Conservation (phyloP, 2,888 invertebrate species). For the Schizotus pectinicornis region DNA sequence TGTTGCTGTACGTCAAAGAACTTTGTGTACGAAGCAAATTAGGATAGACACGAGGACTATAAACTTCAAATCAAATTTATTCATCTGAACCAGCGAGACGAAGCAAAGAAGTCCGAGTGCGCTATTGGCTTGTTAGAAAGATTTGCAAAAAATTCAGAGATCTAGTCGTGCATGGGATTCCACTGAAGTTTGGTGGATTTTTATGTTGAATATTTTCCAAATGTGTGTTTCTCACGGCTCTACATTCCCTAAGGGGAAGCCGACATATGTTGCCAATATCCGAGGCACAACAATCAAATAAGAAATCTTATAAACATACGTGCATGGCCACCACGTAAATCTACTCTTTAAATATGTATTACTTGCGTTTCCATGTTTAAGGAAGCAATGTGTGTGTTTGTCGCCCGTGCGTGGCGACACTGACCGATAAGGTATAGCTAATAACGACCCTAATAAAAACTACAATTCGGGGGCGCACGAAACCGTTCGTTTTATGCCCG, state of each 20-base stretch:
- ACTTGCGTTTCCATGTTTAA: background rate
- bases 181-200: slow-evolving; percentile 23
- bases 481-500: too few species aligned
- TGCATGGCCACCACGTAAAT: slow-evolving; percentile 32
- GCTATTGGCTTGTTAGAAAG: too few species aligned
- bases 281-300: slow-evolving; percentile 41
- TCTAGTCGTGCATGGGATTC: slow-evolving; percentile 7
- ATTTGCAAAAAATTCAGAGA: background rate
- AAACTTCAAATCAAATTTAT: background rate
- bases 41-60: background rate
- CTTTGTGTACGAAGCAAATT: background rate
- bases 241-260: slow-evolving; percentile 14
- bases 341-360: slow-evolving; percentile 31
- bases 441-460: too few species aligned
- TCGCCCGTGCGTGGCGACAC: too few species aligned
- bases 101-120: too few species aligned
- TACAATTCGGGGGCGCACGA: too few species aligned
- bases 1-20: background rate
- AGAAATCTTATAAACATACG: slow-evolving; percentile 36
- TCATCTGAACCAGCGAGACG: background rate
- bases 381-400: background rate
- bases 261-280: slow-evolving; percentile 39
- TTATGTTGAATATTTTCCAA: slow-evolving; percentile 23
- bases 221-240: slow-evolving; percentile 26
- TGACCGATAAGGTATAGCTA: too few species aligned